These are phyloP conservation scores for Thripadectes ignobilis DNA, from an alignment of 2,797 vertebrate genomes.

Conservation along the genomic window DNA sequence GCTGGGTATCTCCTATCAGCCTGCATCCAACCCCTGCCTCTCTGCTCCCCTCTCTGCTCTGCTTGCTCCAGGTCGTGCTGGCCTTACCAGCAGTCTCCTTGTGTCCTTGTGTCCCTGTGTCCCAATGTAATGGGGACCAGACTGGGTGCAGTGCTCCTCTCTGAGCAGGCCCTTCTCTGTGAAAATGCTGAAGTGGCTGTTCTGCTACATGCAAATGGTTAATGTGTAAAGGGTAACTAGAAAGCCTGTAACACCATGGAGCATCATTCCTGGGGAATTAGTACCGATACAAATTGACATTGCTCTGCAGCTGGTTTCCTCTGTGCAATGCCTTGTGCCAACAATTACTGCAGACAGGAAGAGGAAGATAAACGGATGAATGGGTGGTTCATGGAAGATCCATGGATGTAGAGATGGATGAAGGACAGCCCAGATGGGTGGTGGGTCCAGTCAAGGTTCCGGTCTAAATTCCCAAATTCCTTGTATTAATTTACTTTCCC, in stretches of 20 bases:
- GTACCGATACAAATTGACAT: neutral
- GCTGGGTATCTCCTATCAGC: neutral
- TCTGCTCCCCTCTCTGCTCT: neutral
- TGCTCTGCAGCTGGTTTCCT: slow-evolving; percentile 50
- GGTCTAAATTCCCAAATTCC: slow-evolving; percentile 18
- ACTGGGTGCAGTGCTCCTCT: neutral
- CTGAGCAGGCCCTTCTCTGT: accelerated
- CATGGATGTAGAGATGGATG: neutral
- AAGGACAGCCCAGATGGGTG: slow-evolving; percentile 44
- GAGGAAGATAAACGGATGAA: neutral
- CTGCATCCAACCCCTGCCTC: neutral
- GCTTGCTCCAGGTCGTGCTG: neutral
- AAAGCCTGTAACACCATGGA: neutral
- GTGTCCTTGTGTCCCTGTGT: neutral
- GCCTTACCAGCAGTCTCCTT: neutral
- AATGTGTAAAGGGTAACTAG: neutral
- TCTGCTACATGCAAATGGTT: neutral
- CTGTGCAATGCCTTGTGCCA: slow-evolving; percentile 29
- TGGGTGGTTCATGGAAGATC: neutral
- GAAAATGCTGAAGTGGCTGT: neutral
- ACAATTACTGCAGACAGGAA: slow-evolving; percentile 45
- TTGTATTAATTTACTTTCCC: slow-evolving; percentile 38
- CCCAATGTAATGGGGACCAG: neutral
- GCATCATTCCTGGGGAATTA: slow-evolving; percentile 41
- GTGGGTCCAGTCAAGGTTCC: slow-evolving; percentile 20